phyloP scores from a whole-genome alignment of 2,888 invertebrate species.

The Apeira syringaria region DNA sequence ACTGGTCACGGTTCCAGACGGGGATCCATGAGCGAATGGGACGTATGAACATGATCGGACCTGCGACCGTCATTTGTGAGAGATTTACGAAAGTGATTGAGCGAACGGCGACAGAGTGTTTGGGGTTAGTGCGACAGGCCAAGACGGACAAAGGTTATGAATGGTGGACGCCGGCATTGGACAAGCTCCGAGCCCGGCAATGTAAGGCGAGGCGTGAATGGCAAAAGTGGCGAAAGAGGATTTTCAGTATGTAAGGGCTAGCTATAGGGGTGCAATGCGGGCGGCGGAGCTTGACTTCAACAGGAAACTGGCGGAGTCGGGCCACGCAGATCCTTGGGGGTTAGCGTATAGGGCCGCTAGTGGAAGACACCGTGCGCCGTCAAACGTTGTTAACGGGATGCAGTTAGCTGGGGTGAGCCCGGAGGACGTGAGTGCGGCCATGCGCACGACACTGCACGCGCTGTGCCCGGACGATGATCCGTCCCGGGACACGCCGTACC shows the following conservation, averaged over 20 bases:
- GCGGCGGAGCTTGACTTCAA: not conserved
- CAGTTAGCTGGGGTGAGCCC: slow-evolving; percentile 12
- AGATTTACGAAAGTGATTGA: not conserved
- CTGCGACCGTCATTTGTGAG: not conserved
- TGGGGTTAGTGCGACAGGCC: not conserved
- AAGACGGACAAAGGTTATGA: slow-evolving; percentile 1
- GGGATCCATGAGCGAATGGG: not conserved
- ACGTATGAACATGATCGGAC: not conserved
- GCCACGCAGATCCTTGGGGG: slow-evolving; percentile 31
- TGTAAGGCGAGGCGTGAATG: slow-evolving; percentile 1
- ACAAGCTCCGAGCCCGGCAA: slow-evolving; percentile 6
- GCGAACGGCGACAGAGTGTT: not conserved
- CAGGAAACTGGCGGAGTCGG: slow-evolving; percentile 1
- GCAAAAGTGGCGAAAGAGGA: not conserved
- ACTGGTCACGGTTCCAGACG: too few species aligned
- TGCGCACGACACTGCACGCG: not conserved
- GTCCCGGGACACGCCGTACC: too few species aligned
- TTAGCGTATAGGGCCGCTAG: slow-evolving; percentile 31
- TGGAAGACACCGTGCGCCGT: slow-evolving; percentile 26
- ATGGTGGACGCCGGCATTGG: slow-evolving; percentile 20
- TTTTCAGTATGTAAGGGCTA: not conserved
- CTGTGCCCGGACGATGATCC: too few species aligned
- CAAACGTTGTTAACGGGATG: slow-evolving; percentile 22
- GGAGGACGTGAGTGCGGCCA: slow-evolving; percentile 3
- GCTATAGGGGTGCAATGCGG: not conserved